Conservation (phyloP, 2,888 invertebrate genomes). For the Galeruca laticollis region DNA sequence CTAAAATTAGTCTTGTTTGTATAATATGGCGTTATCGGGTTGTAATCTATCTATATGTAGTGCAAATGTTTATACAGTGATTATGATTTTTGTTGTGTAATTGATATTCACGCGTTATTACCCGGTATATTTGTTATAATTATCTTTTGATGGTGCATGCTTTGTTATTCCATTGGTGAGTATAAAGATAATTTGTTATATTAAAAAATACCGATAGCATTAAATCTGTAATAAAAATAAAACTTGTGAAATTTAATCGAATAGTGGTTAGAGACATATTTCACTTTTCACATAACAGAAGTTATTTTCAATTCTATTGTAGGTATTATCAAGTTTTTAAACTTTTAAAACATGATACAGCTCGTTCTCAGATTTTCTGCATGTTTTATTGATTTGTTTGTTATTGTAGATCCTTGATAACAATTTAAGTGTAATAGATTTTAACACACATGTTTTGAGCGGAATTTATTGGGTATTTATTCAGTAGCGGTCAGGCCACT, state of each 20-base stretch:
- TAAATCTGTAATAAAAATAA: background rate
- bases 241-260: background rate
- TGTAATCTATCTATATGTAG: background rate
- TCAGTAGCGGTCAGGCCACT: no score
- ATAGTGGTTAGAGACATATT: background rate
- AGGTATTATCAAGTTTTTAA: no score
- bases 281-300: no score
- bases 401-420: no score
- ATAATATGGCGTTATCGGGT: background rate
- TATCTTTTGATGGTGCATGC: background rate
- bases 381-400: no score
- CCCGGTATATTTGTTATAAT: background rate
- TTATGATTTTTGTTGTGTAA: slow-evolving; percentile 8
- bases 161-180: background rate
- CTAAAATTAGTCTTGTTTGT: background rate
- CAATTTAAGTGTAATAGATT: no score
- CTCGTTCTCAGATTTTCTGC: no score
- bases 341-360: no score
- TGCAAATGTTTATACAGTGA: slow-evolving; percentile 10
- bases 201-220: background rate
- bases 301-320: no score
- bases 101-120: background rate
- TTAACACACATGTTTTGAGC: no score
- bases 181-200: background rate
- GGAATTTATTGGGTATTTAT: no score